These are phyloP conservation scores for Cremastinae sp. DNA, from an alignment of 2,888 invertebrate species.

Conservation along the genomic window DNA sequence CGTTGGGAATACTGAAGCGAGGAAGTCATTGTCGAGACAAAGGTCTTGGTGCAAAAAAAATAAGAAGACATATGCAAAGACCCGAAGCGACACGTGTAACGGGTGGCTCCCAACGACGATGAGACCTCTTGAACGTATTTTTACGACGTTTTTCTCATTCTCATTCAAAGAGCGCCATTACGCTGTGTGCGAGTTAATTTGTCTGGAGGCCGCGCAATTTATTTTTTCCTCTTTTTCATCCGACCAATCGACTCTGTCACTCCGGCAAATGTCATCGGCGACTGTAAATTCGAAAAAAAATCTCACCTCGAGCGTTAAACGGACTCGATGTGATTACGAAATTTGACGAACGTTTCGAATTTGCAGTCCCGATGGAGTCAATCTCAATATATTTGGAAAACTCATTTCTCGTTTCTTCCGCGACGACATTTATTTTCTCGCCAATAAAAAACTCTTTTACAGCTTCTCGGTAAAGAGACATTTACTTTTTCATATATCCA, in stretches of 20 bases:
- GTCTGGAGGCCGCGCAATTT: slow-evolving; percentile 27
- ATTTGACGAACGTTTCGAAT: slow-evolving; percentile 59
- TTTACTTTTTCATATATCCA: too few species aligned
- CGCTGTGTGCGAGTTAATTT: slow-evolving; percentile 42
- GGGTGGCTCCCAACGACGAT: too few species aligned
- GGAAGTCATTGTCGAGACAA: slow-evolving; percentile 19
- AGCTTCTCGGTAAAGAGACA: background rate
- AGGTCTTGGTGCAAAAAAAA: slow-evolving; percentile 35
- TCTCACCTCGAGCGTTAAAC: slow-evolving; percentile 61
- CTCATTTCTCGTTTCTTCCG: slow-evolving; percentile 50
- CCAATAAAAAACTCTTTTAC: slow-evolving; percentile 35
- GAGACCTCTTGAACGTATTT: slow-evolving; percentile 24
- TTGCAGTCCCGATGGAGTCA: slow-evolving; percentile 7
- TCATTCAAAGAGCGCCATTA: slow-evolving; percentile 28
- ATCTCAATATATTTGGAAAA: slow-evolving; percentile 57
- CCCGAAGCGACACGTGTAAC: slow-evolving; percentile 4
- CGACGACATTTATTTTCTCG: slow-evolving; percentile 9
- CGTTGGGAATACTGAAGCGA: background rate
- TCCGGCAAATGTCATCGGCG: slow-evolving; percentile 18
- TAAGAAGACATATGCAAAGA: background rate
- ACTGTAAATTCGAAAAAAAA: slow-evolving; percentile 32
- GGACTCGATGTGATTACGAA: slow-evolving; percentile 63
- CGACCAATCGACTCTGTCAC: background rate
- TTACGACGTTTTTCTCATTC: slow-evolving; percentile 45
- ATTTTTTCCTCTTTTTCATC: slow-evolving; percentile 6